Evolutionary conservation across 2,113 vertebrate species (phyloP), one percentile per base, ranked within the genome.

Genomic region (Hemiprocne comata): DNA sequence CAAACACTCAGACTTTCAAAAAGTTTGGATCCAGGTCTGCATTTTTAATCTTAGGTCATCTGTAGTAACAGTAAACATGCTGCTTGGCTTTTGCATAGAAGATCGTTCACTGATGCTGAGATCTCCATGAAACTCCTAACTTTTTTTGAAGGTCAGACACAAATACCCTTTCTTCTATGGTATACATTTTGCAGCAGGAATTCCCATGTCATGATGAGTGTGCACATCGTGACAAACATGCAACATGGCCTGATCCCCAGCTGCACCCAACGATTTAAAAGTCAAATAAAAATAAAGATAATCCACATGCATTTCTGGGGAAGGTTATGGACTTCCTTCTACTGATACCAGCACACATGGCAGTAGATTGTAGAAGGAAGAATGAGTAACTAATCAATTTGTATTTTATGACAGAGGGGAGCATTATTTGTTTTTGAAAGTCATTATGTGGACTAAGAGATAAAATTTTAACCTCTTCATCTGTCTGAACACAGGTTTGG

Each of bases 271-370:
- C 6, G 2, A 78, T 69, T 95, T 64, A 90, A 84, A 86, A 23
- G 20, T 84, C 85, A 88, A 77, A 90, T 74, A 90, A 86, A 92
- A 95, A 64, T 50, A 81, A 75, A 74, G 57, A 78, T 66, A 87
- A 94, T 85, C 54, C 73, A 62, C 51, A 48, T 33, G 53, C 18
- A 4, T 87, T 92, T 89, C 86, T 74, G 64, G 38, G 46, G 72
- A 80, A 70, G 8, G 40, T 61, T 78, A 72, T 10, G 17, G 77
- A 80, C 70, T 78, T 93, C 40, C 50, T 91, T 83, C 62, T 55
- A 42, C 85, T 81, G 73, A 75, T 55, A 36, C 76, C 79, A 81
- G 44, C 53, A 71, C 57, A 54, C 34, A 9, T 6, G 16, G 44
- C 69, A 54, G 53, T 36, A 34, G 70, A 50, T 7, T 58, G 58